Evolutionary conservation across 2,888 invertebrate genomes (phyloP), one percentile per base, ranked within the genome.

Genomic region (Trimorus sp.): DNA sequence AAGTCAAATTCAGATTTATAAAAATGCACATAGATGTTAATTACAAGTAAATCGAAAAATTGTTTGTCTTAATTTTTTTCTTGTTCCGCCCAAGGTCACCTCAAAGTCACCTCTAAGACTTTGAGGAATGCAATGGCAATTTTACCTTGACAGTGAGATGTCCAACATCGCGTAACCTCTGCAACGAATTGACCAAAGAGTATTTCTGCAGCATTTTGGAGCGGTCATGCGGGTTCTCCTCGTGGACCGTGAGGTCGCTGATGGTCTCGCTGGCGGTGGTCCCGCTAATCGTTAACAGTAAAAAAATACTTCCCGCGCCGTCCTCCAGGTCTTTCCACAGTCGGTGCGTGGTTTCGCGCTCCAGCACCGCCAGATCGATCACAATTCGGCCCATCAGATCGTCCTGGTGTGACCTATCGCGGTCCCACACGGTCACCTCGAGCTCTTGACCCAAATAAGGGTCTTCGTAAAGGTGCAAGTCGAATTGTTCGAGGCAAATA

Each of bases 401-500:
- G 90, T 98, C 97, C 87, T 95, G 95, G n/a, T 96, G 95, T 84
- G 95, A 94, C 74, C 95, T 94, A 88, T 97, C 97, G 86, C 97
- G 96, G 89, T 98, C 97, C 96, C 97, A 98, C 0, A 99, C 95
- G 0, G 97, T 96, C 74, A 99, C 95, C 92, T 99, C 98, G 37
- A 99, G 92, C 79, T 96, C 94, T 92, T 98, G 98, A 71, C 97
- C 97, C 88, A 97, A 95, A 77, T 89, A 89, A 7, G 91, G 91
- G 87, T 98, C 98, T 88, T 98, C 98, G 92, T 97, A 99, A 7
- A 99, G 93, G 92, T 99, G 98, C 38, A 99, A 93, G 91, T 99
- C 99, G 90, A 99, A 98, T 92, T 99, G 98, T 90, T 99, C 99
- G 89, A 98, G 90, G 99, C 99, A 99, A 74, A 95, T 94, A 0